Evolutionary conservation across 1,140 invertebrate species (phyloP), one percentile per base, ranked within the genome.

Genomic region (Atta cephalotes): DNA sequence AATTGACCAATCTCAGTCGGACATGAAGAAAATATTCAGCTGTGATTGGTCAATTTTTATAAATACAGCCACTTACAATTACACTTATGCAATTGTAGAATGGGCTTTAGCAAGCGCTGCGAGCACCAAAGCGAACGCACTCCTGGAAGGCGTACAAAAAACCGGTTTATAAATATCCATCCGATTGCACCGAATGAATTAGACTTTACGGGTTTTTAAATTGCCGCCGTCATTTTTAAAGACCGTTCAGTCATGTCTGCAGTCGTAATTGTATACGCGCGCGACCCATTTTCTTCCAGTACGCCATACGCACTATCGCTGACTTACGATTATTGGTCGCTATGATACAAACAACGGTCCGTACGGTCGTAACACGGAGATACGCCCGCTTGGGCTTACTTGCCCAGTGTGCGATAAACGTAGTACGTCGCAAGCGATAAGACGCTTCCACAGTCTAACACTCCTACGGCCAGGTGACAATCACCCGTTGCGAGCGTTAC

Each of bases 381-480:
- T 88, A 86, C 51, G 65, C 68, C 12, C 12, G 39, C 79, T 70
- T 28, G 45, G 65, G 65, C 74, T 88, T 88, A 51, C 53, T 45
- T 68, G 53, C n/a, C 45, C 21, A 28, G 39, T 9, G 21, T n/a
- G 51, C 81, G 81, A 89, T 86, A 89, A 76, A 74, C 53, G 62
- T 62, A 74, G 72, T 56, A 74, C 56, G 80, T 56, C 25, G 70
- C 58, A 25, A 7, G 70, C 58, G 80, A 84, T 84, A 84, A 84
- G 39, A 6, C 60, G 21, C 21, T 56, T 60, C 51, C 16, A 49
- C 35, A 80, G 18, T 51, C 28, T 28, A 35, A 21, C 35, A 49
- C 58, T 78, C 39, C 35, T 60, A 66, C 70, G 12, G 12, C 31
- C 86, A 85, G 70, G 65, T 71, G 63, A 71, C 35, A 84, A 76